A percentile compares a stretch with the other conserved stretches of the same genome.
phyloP scores from a whole-genome alignment of 2,888 invertebrate genomes.

The Pyrochroa serraticornis region DNA sequence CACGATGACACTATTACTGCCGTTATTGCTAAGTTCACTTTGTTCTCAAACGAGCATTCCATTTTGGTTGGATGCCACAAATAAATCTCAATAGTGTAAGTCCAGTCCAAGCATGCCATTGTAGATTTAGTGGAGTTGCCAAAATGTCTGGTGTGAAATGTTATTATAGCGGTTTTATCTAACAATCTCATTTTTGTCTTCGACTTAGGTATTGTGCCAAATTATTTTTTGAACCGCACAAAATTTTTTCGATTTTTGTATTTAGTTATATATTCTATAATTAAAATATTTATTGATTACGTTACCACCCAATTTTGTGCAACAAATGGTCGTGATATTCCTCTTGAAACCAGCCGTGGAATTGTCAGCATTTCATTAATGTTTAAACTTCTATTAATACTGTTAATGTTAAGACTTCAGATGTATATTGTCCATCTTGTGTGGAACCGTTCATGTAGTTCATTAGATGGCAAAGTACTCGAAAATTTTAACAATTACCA shows the following conservation, averaged over 20 bases:
- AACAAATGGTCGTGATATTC: slow-evolving; percentile 4
- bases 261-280: slow-evolving; percentile 22
- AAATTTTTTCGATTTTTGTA: slow-evolving; percentile 3
- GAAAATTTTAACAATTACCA: not conserved
- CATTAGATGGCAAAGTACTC: not conserved
- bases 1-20: not conserved
- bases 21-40: slow-evolving; percentile 2
- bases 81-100: not conserved
- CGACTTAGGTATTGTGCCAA: slow-evolving; percentile 16
- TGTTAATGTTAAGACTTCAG: not conserved
- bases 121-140: slow-evolving; percentile 10
- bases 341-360: slow-evolving; percentile 7
- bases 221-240: slow-evolving; percentile 4
- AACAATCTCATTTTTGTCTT: slow-evolving; percentile 3
- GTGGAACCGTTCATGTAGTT: not conserved
- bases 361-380: slow-evolving; percentile 8
- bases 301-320: not conserved
- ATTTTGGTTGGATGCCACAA: slow-evolving; percentile 12
- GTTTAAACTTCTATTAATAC: too few species aligned
- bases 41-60: slow-evolving; percentile 11
- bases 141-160: slow-evolving; percentile 9
- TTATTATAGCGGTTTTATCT: slow-evolving; percentile 1
- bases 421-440: not conserved
- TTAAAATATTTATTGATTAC: slow-evolving; percentile 20
- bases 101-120: slow-evolving; percentile 22